Evolutionary conservation across 2,797 vertebrate genomes (phyloP), one percentile per base, ranked within the genome.

Genomic region (Parauchenoglanis punctatus): DNA sequence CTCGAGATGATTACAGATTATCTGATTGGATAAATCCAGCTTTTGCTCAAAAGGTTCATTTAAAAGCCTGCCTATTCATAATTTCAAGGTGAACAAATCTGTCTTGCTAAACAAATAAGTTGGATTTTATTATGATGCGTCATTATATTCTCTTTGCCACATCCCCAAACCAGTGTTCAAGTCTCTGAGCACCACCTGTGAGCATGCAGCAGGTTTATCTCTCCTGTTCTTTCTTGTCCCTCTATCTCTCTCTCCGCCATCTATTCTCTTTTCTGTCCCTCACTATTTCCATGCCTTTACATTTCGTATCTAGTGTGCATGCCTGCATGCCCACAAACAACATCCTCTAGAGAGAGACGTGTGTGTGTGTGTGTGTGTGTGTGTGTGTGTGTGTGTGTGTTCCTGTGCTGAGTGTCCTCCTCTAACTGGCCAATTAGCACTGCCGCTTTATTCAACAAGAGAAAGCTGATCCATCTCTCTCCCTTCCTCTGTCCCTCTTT

Each of bases 391-490:
- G 78, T 61, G 80, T 77, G 54, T 59, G 63, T 86, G 68, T 89
- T 82, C 49, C 61, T 72, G 78, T 44, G 67, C 52, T 28, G 80
- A 40, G 10, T 76, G 82, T 88, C 85, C 85, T 87, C 28, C 83
- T 88, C 75, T 85, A 56, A 77, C 73, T 46, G 31, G 83, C 70
- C 89, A 85, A 86, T 89, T 85, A 87, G 67, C 65, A 68, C 72
- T 59, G 8, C 86, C 28, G 18, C 77, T 87, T 88, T 70, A 83
- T 83, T 83, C 31, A 83, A 7, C 65, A 56, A 31, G 81, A 70
- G 49, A 83, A 68, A 54, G 28, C 28, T 54, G 80, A 3, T n/a
- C 25, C 18, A n/a, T 54, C 49, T 35, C n/a, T 56, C 65, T 83
- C 49, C 13, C 6, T 52, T 52, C 23, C 78, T 81, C 5, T 81